phyloP scores from a whole-genome alignment of 2,888 invertebrate genomes.

The Nipponacmea schrenckii region DNA sequence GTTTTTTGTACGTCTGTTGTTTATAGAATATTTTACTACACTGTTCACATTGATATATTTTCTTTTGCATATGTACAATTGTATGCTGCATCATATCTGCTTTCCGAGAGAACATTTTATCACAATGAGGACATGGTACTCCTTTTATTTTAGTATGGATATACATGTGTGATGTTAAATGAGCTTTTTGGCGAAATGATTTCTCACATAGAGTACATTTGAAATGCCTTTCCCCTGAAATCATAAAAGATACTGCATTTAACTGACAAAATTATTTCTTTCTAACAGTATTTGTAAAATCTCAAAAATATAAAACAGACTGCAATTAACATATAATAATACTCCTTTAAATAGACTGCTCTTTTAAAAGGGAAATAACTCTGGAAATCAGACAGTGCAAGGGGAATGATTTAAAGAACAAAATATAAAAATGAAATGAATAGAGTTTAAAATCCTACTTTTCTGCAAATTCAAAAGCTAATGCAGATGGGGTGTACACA shows the following conservation, averaged over 20 bases:
- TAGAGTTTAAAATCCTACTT: too few species aligned
- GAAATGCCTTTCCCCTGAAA: conserved; percentile 50
- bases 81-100: conserved; percentile 56
- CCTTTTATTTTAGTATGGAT: conserved; percentile 56
- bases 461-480: too few species aligned
- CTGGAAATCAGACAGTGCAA: too few species aligned
- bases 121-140: conserved; percentile 55
- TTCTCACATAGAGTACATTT: conserved; percentile 51
- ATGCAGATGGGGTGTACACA: too few species aligned
- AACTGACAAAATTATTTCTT: too few species aligned
- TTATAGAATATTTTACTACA: conserved; percentile 57
- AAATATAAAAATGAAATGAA: too few species aligned
- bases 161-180: conserved; percentile 53
- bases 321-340: too few species aligned
- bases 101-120: conserved; percentile 49
- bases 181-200: conserved; percentile 60
- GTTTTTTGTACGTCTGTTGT: conserved; percentile 54
- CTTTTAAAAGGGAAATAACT: too few species aligned
- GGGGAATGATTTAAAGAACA: too few species aligned
- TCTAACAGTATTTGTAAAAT: too few species aligned
- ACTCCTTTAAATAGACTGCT: too few species aligned
- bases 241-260: conserved; percentile 12
- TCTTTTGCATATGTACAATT: conserved; percentile 56
- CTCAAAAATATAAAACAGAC: too few species aligned
- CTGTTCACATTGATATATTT: conserved; percentile 45